phyloP scores from a whole-genome alignment of 2,888 invertebrate genomes.

The Labia minor region DNA sequence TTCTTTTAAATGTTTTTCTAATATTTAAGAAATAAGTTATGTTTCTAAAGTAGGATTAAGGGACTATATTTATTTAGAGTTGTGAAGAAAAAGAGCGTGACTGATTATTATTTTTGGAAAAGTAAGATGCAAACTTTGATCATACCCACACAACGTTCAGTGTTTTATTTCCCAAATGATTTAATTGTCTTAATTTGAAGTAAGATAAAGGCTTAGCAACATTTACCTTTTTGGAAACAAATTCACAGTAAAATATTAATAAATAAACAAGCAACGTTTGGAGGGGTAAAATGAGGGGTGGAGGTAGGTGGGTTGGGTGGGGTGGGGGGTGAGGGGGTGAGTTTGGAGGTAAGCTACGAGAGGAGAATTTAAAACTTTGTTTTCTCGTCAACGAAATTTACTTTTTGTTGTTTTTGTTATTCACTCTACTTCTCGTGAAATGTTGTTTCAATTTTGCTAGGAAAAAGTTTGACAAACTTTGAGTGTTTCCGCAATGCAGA shows the following conservation, averaged over 20 bases:
- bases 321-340: too few relatives aligned
- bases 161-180: background rate
- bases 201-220: background rate
- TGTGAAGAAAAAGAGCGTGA: too few relatives aligned
- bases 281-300: too few relatives aligned
- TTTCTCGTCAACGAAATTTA: conserved; percentile 13
- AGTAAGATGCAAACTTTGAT: background rate
- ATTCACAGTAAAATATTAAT: conserved; percentile 4
- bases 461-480: conserved; percentile 13
- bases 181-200: conserved; percentile 6
- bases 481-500: conserved; percentile 8
- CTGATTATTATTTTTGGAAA: too few relatives aligned
- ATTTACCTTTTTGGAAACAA: conserved; percentile 1
- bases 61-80: too few relatives aligned
- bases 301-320: too few relatives aligned
- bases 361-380: conserved; percentile 8
- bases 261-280: background rate
- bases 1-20: too few relatives aligned
- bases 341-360: conserved; percentile 13
- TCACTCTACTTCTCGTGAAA: conserved; percentile 13
- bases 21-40: too few relatives aligned
- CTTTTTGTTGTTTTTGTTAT: conserved; percentile 13
- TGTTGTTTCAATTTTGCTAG: conserved; percentile 13
- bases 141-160: background rate
- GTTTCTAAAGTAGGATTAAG: too few relatives aligned